Percentiles rank a stretch among this genome's conserved stretches.
phyloP scores from a whole-genome alignment of 2,888 invertebrate genomes.

The Clostera curtula region DNA sequence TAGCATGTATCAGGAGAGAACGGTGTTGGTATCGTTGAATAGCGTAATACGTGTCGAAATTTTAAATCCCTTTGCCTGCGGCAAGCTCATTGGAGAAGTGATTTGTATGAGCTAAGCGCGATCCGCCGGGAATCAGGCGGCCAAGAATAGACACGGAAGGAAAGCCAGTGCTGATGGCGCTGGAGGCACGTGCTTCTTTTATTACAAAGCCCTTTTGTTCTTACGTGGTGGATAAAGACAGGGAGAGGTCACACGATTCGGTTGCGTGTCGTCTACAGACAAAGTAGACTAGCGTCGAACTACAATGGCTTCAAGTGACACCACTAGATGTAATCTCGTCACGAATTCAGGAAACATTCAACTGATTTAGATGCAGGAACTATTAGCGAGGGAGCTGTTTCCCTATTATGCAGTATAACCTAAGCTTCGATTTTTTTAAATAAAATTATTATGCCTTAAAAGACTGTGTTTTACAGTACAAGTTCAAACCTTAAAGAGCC shows the following conservation, averaged over 20 bases:
- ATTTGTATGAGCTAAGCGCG: constrained; percentile 59
- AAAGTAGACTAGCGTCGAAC: constrained; percentile 38
- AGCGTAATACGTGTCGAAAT: constrained; percentile 29
- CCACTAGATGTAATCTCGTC: constrained; percentile 52
- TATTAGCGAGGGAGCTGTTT: too few species aligned
- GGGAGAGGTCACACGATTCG: constrained; percentile 38
- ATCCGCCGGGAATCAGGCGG: constrained; percentile 44
- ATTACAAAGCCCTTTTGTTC: constrained; percentile 32
- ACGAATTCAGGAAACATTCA: constrained; percentile 50
- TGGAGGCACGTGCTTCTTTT: constrained; percentile 53
- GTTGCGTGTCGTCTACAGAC: constrained; percentile 39
- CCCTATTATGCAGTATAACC: too few species aligned
- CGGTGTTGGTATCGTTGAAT: constrained; percentile 22
- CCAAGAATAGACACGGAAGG: constrained; percentile 70
- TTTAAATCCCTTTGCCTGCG: constrained; percentile 34
- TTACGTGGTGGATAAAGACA: constrained; percentile 21
- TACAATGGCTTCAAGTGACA: constrained; percentile 33
- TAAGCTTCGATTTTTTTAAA: too few species aligned
- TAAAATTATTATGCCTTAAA: too few species aligned
- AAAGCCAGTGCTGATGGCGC: constrained; percentile 51
- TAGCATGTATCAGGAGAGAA: constrained; percentile 25
- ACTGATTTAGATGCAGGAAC: constrained; percentile 36
- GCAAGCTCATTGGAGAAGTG: constrained; percentile 49
- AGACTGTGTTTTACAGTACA: too few species aligned
- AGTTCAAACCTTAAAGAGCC: too few species aligned